Conservation (phyloP, 2,113 vertebrate genomes). For the Marmota flaviventris region DNA sequence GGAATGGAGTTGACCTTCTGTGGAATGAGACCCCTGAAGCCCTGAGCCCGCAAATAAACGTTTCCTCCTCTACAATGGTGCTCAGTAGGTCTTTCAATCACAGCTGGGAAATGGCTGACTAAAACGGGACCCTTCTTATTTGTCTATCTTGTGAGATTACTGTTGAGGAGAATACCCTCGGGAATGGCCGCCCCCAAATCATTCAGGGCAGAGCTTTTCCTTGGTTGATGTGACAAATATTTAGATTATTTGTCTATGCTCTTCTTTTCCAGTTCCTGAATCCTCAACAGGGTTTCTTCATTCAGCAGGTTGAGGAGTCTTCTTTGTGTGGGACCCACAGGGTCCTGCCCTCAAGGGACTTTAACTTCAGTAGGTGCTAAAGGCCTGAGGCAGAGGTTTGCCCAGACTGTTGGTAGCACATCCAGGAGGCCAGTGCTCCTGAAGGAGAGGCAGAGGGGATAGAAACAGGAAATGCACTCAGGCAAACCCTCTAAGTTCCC, state of each 20-base stretch:
- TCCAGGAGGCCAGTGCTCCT: not conserved
- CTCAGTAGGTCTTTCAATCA: too few relatives aligned
- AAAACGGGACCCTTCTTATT: not conserved
- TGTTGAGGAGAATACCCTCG: not conserved
- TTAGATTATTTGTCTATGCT: too few relatives aligned
- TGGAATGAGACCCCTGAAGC: too few relatives aligned
- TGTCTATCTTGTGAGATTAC: not conserved
- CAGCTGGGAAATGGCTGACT: too few relatives aligned
- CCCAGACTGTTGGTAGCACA: not conserved
- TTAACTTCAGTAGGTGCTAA: not conserved
- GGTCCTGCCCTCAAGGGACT: not conserved
- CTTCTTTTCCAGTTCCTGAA: not conserved
- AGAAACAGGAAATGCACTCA: not conserved
- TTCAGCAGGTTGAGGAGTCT: not conserved
- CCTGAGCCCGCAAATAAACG: too few relatives aligned
- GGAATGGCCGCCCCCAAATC: not conserved
- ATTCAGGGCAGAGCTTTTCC: not conserved
- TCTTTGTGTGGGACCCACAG: not conserved
- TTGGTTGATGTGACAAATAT: too few relatives aligned
- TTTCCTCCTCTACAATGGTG: too few relatives aligned
- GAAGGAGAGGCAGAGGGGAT: too few relatives aligned
- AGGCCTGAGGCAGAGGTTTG: not conserved
- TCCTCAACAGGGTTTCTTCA: not conserved
- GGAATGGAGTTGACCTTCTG: too few relatives aligned
- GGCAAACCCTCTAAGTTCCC: accelerated